Evolutionary conservation across 1,140 invertebrate genomes (phyloP).

Genomic region (Drosophila malerkotliana): DNA sequence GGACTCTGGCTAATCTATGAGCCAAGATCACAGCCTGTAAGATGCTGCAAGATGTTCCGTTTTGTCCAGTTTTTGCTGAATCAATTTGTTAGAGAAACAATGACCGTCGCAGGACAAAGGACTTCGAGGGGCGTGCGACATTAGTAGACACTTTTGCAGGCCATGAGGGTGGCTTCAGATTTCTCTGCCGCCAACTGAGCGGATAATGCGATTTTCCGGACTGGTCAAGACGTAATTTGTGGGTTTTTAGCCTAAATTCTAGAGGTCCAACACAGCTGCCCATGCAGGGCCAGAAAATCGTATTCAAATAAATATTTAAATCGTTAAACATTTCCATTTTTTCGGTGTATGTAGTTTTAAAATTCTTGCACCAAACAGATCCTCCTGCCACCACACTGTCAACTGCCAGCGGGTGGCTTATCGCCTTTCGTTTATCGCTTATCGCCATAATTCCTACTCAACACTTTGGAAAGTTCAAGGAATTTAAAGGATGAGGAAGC

Average conservation of each 20-base stretch:
- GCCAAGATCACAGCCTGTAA: slow-evolving; percentile 57
- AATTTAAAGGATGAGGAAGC: slow-evolving; percentile 72
- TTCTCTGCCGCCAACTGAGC: slow-evolving; percentile 38
- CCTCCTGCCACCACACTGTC: slow-evolving; percentile 26
- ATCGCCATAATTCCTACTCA: slow-evolving; percentile 58
- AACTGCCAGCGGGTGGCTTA: slow-evolving; percentile 46
- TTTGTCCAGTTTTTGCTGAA: slow-evolving; percentile 63
- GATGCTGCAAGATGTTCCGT: slow-evolving; percentile 65
- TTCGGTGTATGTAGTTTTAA: slow-evolving; percentile 38
- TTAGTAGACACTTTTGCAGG: slow-evolving; percentile 68
- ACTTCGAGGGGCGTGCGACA: slow-evolving; percentile 68
- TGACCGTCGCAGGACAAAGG: slow-evolving; percentile 50
- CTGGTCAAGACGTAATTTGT: slow-evolving; percentile 66
- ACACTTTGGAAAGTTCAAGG: slow-evolving; percentile 37
- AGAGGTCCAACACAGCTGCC: slow-evolving; percentile 7
- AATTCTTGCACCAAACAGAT: slow-evolving; percentile 29
- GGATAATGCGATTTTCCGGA: slow-evolving; percentile 70
- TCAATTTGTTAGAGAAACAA: slow-evolving; percentile 73
- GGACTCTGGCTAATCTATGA: slow-evolving; percentile 62
- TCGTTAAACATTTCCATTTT: background rate
- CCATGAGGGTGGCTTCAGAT: slow-evolving; percentile 43
- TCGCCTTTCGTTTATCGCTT: slow-evolving; percentile 58
- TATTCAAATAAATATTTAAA: background rate
- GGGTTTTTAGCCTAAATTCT: slow-evolving; percentile 54
- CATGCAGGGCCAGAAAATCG: slow-evolving; percentile 1